Base-by-base conservation (phyloP, 2,888 invertebrate genomes). In the Drosophila histrio region DNA sequence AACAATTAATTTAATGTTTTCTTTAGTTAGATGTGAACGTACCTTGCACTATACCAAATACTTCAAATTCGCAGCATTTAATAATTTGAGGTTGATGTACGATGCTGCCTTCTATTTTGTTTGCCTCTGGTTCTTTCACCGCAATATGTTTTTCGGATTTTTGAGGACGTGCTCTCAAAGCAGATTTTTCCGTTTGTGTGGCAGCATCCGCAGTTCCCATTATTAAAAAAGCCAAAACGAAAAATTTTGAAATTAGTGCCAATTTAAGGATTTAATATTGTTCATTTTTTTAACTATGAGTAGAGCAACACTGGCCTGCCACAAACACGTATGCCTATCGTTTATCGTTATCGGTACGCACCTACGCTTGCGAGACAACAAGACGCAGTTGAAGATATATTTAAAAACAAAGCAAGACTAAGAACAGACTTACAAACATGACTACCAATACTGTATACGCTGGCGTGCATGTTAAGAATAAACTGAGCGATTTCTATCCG, bases 401-500 rank as follows among this genome's bases (percentile, higher is more conserved):
- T 43, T 28, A 46, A 47, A 78, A 61, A 71, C 68, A 72, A 65
- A 75, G 36, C 21, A 58, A 7, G 9, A 24, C 21, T 22, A 32
- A 44, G 6, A 49, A 57, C n/a, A 32, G 7, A 34, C 15, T 3
- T 21, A 44, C 22, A 36, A 53, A 22, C 15, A 56, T 75, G 64
- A 41, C 53, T 21, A 67, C 44, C 11, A 71, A 81, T 63, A 88
- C 86, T 44, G 58, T 92, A 21, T 91, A 84, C 66, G 91, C 94
- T 43, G 93, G 94, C 43, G 89, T 94, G 61, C 92, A 93, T 80
- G 90, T 93, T 62, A 90, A 92, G 66, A 91, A 92, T 46, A 92
- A 92, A 71, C 90, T 92, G 43, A 93, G 93, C 64, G 92, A 93
- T 76, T 92, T 93, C 43, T 89, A 94, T 57, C 93, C 93, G 84